These are phyloP conservation scores for Ips nitidus DNA, from an alignment of 1,140 invertebrate species.

Conservation along the genomic window DNA sequence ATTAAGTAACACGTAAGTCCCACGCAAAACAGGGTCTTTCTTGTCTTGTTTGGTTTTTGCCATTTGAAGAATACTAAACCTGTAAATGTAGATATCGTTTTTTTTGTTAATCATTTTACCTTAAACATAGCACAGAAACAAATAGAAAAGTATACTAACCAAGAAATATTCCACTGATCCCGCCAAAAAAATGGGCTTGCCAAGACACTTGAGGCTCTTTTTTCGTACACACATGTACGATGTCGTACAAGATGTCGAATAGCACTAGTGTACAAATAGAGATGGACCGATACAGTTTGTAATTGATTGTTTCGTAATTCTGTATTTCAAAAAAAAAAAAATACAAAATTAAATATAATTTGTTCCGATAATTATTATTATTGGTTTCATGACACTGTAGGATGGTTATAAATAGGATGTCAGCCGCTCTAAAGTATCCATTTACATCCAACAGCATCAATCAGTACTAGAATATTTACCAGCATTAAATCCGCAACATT, in stretches of 20 bases:
- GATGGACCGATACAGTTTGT: conserved; percentile 58
- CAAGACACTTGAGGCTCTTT: conserved; percentile 66
- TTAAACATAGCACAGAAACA: neutral
- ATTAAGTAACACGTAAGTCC: conserved; percentile 37
- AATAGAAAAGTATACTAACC: conserved; percentile 51
- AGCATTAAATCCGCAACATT: conserved; percentile 87
- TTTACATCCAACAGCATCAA: neutral
- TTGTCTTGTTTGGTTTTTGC: conserved; percentile 12
- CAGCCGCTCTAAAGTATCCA: neutral
- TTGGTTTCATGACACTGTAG: neutral
- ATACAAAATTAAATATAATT: conserved; percentile 10
- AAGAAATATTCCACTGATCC: conserved; percentile 74
- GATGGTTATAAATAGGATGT: too few species aligned
- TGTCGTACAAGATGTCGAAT: conserved; percentile 58
- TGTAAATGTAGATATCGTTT: conserved; percentile 57
- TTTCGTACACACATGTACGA: conserved; percentile 53
- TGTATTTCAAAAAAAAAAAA: conserved; percentile 47
- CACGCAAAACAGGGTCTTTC: conserved; percentile 37
- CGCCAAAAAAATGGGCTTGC: conserved; percentile 75
- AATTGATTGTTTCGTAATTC: conserved; percentile 63
- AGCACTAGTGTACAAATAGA: conserved; percentile 63
- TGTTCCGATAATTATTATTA: neutral
- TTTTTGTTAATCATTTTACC: neutral
- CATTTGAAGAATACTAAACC: conserved; percentile 61
- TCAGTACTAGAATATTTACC: conserved; percentile 57